These are phyloP conservation scores for Tetragnatha montana DNA, from an alignment of 2,888 invertebrate genomes.

Conservation along the genomic window DNA sequence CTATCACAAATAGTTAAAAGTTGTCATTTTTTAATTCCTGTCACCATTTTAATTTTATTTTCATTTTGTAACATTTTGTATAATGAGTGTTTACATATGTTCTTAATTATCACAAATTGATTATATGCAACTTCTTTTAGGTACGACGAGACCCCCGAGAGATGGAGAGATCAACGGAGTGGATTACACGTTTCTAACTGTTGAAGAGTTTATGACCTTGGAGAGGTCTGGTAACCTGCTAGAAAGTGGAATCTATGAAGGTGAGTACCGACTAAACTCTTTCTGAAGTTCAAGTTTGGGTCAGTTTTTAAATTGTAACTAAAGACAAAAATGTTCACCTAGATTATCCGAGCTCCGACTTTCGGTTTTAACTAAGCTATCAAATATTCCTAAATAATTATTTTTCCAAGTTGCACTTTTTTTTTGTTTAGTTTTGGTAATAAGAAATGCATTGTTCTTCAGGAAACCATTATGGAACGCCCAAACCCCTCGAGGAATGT, in stretches of 20 bases:
- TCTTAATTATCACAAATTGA: not conserved
- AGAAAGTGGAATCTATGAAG: slow-evolving; percentile 82
- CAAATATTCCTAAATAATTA: no score
- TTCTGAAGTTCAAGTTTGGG: not conserved
- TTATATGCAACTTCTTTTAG: slow-evolving; percentile 73
- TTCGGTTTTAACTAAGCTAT: no score
- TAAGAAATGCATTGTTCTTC: slow-evolving; percentile 8
- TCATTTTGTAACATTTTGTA: not conserved
- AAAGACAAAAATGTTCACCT: no score
- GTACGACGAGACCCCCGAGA: slow-evolving; percentile 80
- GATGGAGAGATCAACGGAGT: slow-evolving; percentile 81
- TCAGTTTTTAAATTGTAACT: not conserved
- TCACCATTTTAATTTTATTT: no score
- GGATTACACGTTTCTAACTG: slow-evolving; percentile 81
- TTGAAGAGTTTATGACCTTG: slow-evolving; percentile 79
- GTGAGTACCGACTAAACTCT: slow-evolving; percentile 74
- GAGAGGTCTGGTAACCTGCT: slow-evolving; percentile 80
- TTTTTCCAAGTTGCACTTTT: no score
- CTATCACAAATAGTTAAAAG: no score
- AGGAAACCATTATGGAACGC: slow-evolving; percentile 81
- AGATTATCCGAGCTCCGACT: no score
- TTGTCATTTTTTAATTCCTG: no score
- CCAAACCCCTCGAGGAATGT: slow-evolving; percentile 78
- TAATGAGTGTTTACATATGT: not conserved
- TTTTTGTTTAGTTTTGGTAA: no score